Conservation (phyloP, 2,888 invertebrate species). For the Epirrhoe tristata region DNA sequence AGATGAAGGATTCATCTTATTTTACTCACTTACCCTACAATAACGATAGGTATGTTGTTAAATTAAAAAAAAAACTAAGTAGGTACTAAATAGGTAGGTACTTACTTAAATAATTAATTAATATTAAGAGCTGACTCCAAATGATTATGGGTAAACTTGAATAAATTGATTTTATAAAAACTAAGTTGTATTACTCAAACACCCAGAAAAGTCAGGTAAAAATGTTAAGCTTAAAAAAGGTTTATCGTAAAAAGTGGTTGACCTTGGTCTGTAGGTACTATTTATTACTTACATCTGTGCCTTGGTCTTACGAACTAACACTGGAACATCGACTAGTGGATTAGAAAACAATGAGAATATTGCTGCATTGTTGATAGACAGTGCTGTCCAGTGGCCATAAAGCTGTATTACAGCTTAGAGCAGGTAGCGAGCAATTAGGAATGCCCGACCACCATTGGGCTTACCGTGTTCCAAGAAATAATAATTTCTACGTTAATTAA, state of each 20-base stretch:
- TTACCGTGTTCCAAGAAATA: not conserved
- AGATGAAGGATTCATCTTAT: not conserved
- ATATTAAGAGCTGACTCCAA: not conserved
- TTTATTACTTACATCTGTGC: no score
- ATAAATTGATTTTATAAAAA: conserved; percentile 1
- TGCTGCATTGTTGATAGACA: not conserved
- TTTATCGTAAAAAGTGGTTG: conserved; percentile 8
- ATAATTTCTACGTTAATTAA: not conserved
- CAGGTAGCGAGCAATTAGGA: conserved; percentile 5
- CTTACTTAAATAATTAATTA: not conserved
- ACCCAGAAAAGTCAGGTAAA: not conserved
- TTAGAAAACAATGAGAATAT: conserved; percentile 13
- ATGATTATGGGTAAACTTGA: not conserved
- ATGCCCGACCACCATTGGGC: not conserved
- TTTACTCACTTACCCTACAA: no score
- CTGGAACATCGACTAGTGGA: not conserved
- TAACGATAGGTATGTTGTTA: no score
- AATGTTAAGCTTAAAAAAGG: not conserved
- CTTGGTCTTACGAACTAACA: not conserved
- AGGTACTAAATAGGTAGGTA: not conserved
- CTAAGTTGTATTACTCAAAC: not conserved
- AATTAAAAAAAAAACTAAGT: not conserved
- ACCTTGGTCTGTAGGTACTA: conserved; percentile 2
- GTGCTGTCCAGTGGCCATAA: not conserved
- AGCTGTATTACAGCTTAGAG: not conserved